Evolutionary conservation across 2,888 invertebrate species (phyloP).

Genomic region (Octodonta nipae): DNA sequence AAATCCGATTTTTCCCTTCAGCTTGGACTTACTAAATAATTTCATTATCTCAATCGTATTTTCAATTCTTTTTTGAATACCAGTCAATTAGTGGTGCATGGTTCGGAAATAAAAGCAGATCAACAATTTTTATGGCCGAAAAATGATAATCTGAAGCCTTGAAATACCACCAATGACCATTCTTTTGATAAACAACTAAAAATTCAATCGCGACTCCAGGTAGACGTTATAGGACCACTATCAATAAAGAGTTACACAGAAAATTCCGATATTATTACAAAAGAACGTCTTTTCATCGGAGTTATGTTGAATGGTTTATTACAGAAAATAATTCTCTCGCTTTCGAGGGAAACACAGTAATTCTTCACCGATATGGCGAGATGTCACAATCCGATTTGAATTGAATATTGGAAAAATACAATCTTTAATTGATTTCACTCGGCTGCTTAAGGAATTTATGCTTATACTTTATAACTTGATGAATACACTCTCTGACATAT

Average conservation of each 20-base stretch:
- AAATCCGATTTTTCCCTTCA: too few relatives aligned
- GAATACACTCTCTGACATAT: too few relatives aligned
- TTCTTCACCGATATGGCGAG: too few relatives aligned
- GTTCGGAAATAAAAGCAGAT: conserved; percentile 21
- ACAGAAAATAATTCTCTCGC: conserved; percentile 4
- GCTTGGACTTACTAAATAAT: not conserved
- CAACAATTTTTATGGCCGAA: conserved; percentile 21
- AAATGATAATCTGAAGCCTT: conserved; percentile 29
- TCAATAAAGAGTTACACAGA: conserved; percentile 19
- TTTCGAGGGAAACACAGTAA: conserved; percentile 5
- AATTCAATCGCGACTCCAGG: conserved; percentile 24
- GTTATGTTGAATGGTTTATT: conserved; percentile 5
- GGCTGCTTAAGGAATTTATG: too few relatives aligned
- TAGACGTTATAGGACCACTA: conserved; percentile 25
- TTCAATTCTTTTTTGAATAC: conserved; percentile 20
- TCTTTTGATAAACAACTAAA: conserved; percentile 27
- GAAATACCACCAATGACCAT: conserved; percentile 25
- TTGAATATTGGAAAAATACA: conserved; percentile 13
- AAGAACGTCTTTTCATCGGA: conserved; percentile 5
- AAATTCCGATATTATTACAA: conserved; percentile 9
- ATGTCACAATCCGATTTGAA: conserved; percentile 15
- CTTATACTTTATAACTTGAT: too few relatives aligned
- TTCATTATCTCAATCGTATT: conserved; percentile 3
- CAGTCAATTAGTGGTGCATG: conserved; percentile 27
- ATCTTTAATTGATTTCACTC: too few relatives aligned